These are phyloP conservation scores for Heliocidaris erythrogramma DNA, from an alignment of 35 echinoderm and acorn worm genomes.

Conservation along the genomic window DNA sequence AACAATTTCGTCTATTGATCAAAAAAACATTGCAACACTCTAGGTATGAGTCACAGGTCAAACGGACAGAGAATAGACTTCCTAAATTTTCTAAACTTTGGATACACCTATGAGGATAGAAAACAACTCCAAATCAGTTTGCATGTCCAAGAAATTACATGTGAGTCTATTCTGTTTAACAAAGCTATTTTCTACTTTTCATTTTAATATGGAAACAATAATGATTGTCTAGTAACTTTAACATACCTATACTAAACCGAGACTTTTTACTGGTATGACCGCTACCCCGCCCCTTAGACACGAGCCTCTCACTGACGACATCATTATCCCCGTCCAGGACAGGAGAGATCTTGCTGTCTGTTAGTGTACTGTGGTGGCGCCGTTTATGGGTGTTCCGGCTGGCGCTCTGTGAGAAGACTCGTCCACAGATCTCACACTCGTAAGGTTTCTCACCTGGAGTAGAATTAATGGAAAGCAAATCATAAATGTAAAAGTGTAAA, in stretches of 20 bases:
- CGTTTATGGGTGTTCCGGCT: slow-evolving; percentile 94
- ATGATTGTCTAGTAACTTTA: background rate
- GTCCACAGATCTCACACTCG: slow-evolving; percentile 91
- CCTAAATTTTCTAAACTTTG: no score
- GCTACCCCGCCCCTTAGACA: slow-evolving; percentile 31
- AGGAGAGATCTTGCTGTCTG: slow-evolving; percentile 34
- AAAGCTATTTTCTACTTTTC: no score
- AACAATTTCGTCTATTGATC: background rate
- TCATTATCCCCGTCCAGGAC: background rate
- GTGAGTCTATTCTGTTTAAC: no score
- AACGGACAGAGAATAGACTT: no score
- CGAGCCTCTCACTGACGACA: background rate
- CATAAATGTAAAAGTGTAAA: no score
- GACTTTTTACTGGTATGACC: background rate
- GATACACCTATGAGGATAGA: no score
- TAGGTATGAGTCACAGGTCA: no score
- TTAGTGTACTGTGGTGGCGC: slow-evolving; percentile 54
- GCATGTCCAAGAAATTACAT: no score
- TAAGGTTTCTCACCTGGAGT: slow-evolving; percentile 87
- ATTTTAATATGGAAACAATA: no score
- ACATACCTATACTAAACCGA: slow-evolving; percentile 41
- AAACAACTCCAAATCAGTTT: no score
- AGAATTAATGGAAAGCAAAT: background rate
- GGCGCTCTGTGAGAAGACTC: slow-evolving; percentile 87
- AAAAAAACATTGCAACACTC: no score